Evolutionary conservation across 1,140 invertebrate genomes (phyloP).

Genomic region (Aphelinus certus): DNA sequence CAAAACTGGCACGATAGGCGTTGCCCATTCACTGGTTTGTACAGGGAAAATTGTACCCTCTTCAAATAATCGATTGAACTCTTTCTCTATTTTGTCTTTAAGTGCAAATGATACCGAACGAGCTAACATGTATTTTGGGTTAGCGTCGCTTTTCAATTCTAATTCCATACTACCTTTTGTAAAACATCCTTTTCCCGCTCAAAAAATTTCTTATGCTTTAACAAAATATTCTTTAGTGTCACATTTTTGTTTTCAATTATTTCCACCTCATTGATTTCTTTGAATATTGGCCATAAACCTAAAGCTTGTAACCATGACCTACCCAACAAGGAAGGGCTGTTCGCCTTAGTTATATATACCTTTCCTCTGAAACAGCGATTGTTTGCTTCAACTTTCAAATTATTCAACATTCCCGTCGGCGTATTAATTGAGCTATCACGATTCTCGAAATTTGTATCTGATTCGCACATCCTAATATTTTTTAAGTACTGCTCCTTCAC

Average conservation of each 20-base stretch:
- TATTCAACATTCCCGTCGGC: too few relatives aligned
- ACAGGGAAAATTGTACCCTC: conserved; percentile 16
- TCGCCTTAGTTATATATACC: too few relatives aligned
- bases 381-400: too few relatives aligned
- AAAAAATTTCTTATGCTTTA: conserved; percentile 7
- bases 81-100: neutral
- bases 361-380: too few relatives aligned
- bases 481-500: too few relatives aligned
- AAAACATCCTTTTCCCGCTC: neutral
- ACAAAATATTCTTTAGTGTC: neutral
- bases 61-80: conserved; percentile 40
- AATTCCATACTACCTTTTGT: conserved; percentile 24
- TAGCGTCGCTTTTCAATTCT: conserved; percentile 37
- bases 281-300: neutral
- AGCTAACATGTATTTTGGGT: conserved; percentile 51
- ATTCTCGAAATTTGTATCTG: too few relatives aligned
- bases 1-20: neutral
- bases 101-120: conserved; percentile 23
- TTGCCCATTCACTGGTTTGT: neutral
- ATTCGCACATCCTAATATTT: too few relatives aligned
- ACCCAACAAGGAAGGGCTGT: neutral
- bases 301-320: neutral
- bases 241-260: neutral
- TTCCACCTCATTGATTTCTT: neutral
- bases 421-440: too few relatives aligned